Evolutionary conservation across 2,888 invertebrate genomes (phyloP).

Genomic region (Papilio demoleus): DNA sequence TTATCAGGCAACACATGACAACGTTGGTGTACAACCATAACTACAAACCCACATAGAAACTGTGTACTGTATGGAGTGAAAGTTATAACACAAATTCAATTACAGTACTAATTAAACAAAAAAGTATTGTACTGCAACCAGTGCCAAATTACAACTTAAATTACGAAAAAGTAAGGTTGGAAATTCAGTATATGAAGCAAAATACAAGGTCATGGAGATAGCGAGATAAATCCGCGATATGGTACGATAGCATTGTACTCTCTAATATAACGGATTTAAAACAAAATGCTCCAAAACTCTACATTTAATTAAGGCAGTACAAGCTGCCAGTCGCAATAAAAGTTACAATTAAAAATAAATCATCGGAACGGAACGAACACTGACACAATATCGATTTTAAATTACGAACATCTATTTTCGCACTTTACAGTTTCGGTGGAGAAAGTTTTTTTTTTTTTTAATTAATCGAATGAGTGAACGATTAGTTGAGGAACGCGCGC

Average conservation of each 20-base stretch:
- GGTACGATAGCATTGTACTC: conserved; percentile 52
- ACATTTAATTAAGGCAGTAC: background rate
- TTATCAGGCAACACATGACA: conserved; percentile 30
- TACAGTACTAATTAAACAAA: conserved; percentile 33
- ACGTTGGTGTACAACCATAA: conserved; percentile 30
- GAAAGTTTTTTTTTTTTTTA: conserved; percentile 41
- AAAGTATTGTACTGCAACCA: conserved; percentile 16
- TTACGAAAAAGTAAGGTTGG: conserved; percentile 20
- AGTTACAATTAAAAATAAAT: conserved; percentile 51
- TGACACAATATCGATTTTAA: background rate
- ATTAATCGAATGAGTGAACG: conserved; percentile 42
- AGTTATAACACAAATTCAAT: conserved; percentile 39
- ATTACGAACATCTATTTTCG: conserved; percentile 41
- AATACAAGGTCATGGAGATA: conserved; percentile 34
- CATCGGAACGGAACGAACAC: conserved; percentile 35
- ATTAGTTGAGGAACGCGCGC: conserved; percentile 59
- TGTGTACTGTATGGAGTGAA: conserved; percentile 37
- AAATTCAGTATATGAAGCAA: conserved; percentile 38
- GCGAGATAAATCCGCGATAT: conserved; percentile 55
- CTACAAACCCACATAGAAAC: conserved; percentile 30
- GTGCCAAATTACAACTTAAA: conserved; percentile 7
- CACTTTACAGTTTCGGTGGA: conserved; percentile 49
- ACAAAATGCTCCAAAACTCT: conserved; percentile 48
- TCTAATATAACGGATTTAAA: conserved; percentile 50
- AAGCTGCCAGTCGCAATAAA: conserved; percentile 38